A percentile compares a stretch with the other conserved stretches of the same genome.
phyloP scores from a whole-genome alignment of 2,888 invertebrate species.

The Aethes cnicana region DNA sequence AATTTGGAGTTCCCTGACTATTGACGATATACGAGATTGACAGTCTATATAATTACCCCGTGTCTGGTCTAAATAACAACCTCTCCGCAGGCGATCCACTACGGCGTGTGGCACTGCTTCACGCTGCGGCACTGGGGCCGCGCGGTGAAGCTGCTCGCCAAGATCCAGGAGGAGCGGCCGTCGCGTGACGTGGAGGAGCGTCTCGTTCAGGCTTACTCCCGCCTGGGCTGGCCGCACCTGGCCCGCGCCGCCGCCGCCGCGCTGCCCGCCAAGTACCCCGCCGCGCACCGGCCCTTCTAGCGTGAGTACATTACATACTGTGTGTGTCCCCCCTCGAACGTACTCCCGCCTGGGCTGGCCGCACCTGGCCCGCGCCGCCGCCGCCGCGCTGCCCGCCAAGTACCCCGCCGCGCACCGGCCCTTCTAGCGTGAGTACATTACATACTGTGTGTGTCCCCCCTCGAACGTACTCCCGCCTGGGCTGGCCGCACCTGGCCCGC shows the following conservation, averaged over 20 bases:
- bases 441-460: no score
- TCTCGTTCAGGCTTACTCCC: conserved; percentile 83
- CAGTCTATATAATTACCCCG: no score
- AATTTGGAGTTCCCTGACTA: no score
- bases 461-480: conserved; percentile 84
- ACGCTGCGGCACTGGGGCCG: conserved; percentile 91
- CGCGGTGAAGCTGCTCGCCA: conserved; percentile 88
- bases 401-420: conserved; percentile 87
- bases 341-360: conserved; percentile 87
- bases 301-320: no score
- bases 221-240: conserved; percentile 88
- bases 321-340: conserved; percentile 84
- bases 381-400: conserved; percentile 84
- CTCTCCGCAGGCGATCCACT: conserved; percentile 84
- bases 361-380: conserved; percentile 83
- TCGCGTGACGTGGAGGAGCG: conserved; percentile 87
- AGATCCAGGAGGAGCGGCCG: conserved; percentile 91
- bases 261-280: conserved; percentile 86
- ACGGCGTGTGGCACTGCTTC: conserved; percentile 92
- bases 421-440: no score
- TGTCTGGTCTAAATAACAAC: not conserved
- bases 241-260: conserved; percentile 79
- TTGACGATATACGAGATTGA: no score
- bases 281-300: conserved; percentile 85
- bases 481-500: conserved; percentile 86